A percentile compares a stretch with the other conserved stretches of the same genome.
phyloP scores from a whole-genome alignment of 2,888 invertebrate species.

The Aphodius granarius region DNA sequence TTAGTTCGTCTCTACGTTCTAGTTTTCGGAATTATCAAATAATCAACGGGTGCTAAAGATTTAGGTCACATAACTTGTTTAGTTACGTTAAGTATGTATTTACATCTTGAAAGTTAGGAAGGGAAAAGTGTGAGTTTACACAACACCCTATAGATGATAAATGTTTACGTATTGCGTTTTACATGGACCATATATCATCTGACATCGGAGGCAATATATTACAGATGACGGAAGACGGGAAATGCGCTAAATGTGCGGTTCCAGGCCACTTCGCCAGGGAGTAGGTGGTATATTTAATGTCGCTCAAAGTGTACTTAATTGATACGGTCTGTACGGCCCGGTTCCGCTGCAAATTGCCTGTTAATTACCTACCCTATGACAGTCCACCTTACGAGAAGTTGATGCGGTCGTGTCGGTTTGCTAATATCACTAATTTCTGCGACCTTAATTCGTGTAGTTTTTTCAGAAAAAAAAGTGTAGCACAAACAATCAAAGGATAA shows the following conservation, averaged over 20 bases:
- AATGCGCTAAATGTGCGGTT: background rate
- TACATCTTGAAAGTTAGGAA: no score
- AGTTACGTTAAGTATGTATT: no score
- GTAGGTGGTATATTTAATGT: background rate
- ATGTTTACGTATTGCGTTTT: background rate
- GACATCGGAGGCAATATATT: background rate
- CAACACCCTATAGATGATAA: background rate
- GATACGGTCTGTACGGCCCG: background rate
- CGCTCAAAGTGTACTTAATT: background rate
- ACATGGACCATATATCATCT: background rate
- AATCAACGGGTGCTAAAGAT: no score
- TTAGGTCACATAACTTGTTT: no score
- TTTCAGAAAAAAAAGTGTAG: background rate
- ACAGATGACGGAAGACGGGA: background rate
- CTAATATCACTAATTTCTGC: background rate
- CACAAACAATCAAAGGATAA: no score
- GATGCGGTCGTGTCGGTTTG: background rate
- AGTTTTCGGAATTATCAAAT: no score
- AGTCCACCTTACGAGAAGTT: background rate
- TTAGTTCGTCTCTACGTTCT: no score
- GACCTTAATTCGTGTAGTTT: background rate
- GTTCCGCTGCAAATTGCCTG: background rate
- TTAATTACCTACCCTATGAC: background rate
- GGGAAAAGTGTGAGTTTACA: no score
- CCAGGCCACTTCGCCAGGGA: background rate